phyloP scores from a whole-genome alignment of 1,140 invertebrate genomes.

The Macrotrachela quadricornifera region DNA sequence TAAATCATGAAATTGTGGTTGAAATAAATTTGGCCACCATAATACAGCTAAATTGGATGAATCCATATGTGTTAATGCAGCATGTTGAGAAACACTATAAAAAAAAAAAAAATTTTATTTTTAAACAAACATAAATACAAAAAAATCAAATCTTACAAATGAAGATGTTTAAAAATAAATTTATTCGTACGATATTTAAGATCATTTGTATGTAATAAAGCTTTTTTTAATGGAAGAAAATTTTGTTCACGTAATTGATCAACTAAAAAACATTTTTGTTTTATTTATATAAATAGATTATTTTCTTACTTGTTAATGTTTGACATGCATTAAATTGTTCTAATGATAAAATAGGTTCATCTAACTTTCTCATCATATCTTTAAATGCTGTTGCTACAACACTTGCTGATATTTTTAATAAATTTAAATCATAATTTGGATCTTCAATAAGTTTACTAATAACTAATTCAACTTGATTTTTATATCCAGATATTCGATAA shows the following conservation, averaged over 20 bases:
- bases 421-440: constrained; percentile 39
- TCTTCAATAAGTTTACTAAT: constrained; percentile 79
- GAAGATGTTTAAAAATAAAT: not conserved
- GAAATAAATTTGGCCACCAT: constrained; percentile 88
- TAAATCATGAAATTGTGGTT: constrained; percentile 78
- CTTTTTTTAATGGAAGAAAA: not conserved
- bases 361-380: constrained; percentile 59
- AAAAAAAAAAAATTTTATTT: not conserved
- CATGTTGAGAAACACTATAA: constrained; percentile 64
- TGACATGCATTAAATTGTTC: constrained; percentile 54
- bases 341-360: constrained; percentile 68
- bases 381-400: constrained; percentile 85
- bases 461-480: constrained; percentile 74
- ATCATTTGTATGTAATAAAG: too few relatives aligned
- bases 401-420: constrained; percentile 71
- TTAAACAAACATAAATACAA: too few relatives aligned
- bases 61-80: constrained; percentile 80
- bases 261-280: not conserved
- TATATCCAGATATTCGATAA: constrained; percentile 74
- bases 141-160: not conserved
- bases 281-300: too few relatives aligned
- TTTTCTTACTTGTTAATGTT: not conserved
- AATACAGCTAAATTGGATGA: constrained; percentile 84
- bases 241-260: not conserved
- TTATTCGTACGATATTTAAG: constrained; percentile 19